Base-by-base conservation (phyloP, 2,888 invertebrate species). In the Elgonia sp. region DNA sequence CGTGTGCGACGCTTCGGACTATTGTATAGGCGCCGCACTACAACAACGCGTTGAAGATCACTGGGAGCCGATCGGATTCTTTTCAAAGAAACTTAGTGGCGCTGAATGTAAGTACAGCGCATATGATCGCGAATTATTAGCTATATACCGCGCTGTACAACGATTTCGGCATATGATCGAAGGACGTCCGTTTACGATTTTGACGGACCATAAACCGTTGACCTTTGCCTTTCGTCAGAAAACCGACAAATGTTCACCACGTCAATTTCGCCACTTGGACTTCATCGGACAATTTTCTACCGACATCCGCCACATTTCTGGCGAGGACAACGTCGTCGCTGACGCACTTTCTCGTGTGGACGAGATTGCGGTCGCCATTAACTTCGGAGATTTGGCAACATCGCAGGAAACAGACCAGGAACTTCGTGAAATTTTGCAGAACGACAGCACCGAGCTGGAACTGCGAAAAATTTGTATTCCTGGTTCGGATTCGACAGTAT, bases 131-230 rank as follows among this genome's bases (percentile, higher is more conserved):
- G 92, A 93, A 80, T 75, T 92, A 1, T 83, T 91, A 0, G 91
- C 91, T 0, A 89, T 92, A 2, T 92, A 91, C 57, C 62, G 72
- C 5, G 81, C 90, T 1, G 72, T 92, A 0, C 89, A 90, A 53
- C 76, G 89, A 63, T 92, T 92, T 29, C 53, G 82, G 2, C 86
- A 92, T 57, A 87, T 91, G 77, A 37, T 92, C 0, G 90, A 90
- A 39, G 89, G 85, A 0, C 46, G 89, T 3, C 16, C 60, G 0
- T 89, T 89, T 57, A 84, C 63, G 6, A 86, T 89, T n/a, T 62
- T 37, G 0, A 89, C 88, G 4, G 80, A 83, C 53, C 92, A 40
- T 10, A 42, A 89, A 84, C 82, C 88, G 0, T 18, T 88, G 0
- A 82, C 62, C n/a, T 82, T 53, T 42, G 65, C 80, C 0, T 85